phyloP scores from a whole-genome alignment of 2,113 vertebrate species.

The Amphilophus citrinellus region DNA sequence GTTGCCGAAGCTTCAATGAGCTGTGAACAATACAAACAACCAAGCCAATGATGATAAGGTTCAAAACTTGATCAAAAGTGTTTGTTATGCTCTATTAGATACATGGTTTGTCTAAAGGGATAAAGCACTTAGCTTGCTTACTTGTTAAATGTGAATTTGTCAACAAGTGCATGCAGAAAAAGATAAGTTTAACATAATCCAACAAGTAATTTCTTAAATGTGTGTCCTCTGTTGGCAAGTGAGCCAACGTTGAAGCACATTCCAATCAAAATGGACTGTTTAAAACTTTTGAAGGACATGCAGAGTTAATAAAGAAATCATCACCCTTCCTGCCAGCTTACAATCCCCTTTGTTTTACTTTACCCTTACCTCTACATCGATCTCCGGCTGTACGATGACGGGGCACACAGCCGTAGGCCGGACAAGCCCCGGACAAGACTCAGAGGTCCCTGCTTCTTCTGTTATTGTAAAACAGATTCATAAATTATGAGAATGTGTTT shows the following conservation, averaged over 20 bases:
- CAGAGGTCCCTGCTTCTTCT: conserved; percentile 52
- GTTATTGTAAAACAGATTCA: conserved; percentile 38
- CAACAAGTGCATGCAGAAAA: conserved; percentile 56
- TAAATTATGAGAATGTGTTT: background rate
- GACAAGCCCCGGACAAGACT: background rate
- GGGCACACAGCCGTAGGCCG: conserved; percentile 45
- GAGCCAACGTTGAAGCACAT: background rate
- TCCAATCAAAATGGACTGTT: background rate
- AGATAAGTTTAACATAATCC: conserved; percentile 17
- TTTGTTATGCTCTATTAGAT: conserved; percentile 59
- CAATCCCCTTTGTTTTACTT: background rate
- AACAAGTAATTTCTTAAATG: background rate
- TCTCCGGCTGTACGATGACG: conserved; percentile 62
- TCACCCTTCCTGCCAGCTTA: background rate
- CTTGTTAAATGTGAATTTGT: conserved; percentile 53
- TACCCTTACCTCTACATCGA: conserved; percentile 76
- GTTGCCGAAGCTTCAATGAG: conserved; percentile 86
- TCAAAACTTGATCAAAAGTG: conserved; percentile 40
- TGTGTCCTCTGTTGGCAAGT: conserved; percentile 2
- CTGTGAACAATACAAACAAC: conserved; percentile 81
- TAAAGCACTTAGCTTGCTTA: conserved; percentile 28
- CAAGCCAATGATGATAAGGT: conserved; percentile 62
- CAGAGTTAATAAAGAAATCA: background rate
- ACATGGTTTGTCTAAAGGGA: conserved; percentile 24
- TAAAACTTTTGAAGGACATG: background rate